A percentile compares a stretch with the other conserved stretches of the same genome.
These are phyloP conservation scores for Elanoides forficatus DNA, from an alignment of 2,113 vertebrate genomes.

Conservation along the genomic window DNA sequence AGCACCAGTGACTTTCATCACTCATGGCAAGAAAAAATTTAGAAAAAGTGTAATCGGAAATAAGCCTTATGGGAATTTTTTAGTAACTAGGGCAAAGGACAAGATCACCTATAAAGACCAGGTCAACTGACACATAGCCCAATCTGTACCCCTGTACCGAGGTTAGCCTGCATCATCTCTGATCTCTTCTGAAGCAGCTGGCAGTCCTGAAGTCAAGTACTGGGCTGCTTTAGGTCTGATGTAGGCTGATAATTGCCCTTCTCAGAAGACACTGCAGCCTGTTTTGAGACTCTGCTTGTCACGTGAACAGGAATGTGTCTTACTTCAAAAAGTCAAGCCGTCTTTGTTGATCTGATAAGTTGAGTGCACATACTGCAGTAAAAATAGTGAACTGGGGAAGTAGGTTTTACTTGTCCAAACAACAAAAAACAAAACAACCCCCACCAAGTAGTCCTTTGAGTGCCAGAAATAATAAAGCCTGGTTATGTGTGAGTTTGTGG, in stretches of 20 bases:
- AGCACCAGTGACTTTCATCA: background rate
- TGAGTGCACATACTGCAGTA: background rate
- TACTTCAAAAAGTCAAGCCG: fast-evolving
- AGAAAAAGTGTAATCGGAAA: background rate
- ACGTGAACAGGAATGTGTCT: background rate
- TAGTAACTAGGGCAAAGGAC: background rate
- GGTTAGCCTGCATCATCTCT: background rate
- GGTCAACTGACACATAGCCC: background rate
- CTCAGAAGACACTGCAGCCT: background rate
- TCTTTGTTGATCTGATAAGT: background rate
- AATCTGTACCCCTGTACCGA: background rate
- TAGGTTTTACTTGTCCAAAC: background rate
- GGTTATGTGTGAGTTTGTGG: fast-evolving
- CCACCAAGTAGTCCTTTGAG: background rate
- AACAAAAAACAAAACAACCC: background rate
- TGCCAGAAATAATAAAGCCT: background rate
- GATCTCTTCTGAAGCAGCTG: background rate
- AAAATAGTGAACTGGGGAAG: background rate
- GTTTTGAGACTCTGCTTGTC: background rate
- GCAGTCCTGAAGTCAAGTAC: background rate
- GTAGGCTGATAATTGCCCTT: background rate
- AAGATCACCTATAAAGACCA: background rate
- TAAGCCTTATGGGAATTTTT: background rate
- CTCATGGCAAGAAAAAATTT: background rate
- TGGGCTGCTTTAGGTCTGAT: background rate